Evolutionary conservation across 2,888 invertebrate species (phyloP), one percentile per base, ranked within the genome.

Genomic region (Muschampia plurimacula): DNA sequence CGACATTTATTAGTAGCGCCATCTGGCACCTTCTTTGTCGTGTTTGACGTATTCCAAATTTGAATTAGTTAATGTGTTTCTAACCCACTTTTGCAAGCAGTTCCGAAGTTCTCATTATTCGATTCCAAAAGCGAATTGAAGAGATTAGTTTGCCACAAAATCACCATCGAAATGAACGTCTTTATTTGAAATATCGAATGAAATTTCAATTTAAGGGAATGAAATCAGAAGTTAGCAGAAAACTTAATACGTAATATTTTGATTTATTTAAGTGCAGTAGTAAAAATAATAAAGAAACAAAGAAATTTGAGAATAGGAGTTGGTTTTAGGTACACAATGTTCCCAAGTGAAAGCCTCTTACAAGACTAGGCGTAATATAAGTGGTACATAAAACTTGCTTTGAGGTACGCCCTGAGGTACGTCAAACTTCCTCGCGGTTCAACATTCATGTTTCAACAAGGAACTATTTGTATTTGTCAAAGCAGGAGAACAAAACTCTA

Each of bases 1-100:
- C 60, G 71, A 71, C 71, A 65, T 59, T 70, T 60, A 49, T 66
- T 71, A 49, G 32, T 36, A 28, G 10, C 71, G 71, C 71, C 71
- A 66, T 71, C 71, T 71, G 71, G 39, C 36, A 8, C 44, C 64
- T 65, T 69, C 49, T 69, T 70, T 65, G 57, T 59, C 65, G 22
- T 65, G 59, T 59, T 71, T 60, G 66, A 71, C 32, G 59, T 41
- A 71, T 66, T 66, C 65, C 22, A 12, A 39, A 44, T 67, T 67
- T 57, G 57, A 59, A 59, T 67, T 67, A 41, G 60, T 57, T 57
- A 57, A 57, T 57, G 57, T 28, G 57, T 57, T 57, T 12, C 57
- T 28, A 57, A 28, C 57, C 57, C 28, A 57, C 28, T 57, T 57
- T 57, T 22, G 12, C 28, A 28, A 57, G 15, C 28, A 2, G 57